Evolutionary conservation across 2,888 invertebrate genomes (phyloP), one percentile per base, ranked within the genome.

Genomic region (Rhopalosiphum nymphaeae): DNA sequence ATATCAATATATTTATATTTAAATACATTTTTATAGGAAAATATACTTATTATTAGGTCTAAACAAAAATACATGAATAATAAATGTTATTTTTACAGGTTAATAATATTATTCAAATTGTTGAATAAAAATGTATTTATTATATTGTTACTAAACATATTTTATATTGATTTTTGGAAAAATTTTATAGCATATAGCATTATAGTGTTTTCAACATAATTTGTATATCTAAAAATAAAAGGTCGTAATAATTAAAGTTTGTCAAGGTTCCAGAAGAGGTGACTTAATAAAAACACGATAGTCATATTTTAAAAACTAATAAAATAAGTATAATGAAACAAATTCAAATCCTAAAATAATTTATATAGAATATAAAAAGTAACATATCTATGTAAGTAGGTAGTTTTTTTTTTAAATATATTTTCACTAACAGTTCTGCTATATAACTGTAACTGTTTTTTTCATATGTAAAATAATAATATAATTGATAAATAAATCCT

Each of bases 151-250:
- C 0, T 36, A 21, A 36, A 36, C 36, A 78, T 78, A 78, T 78
- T 78, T 78, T 16, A 25, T 36, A 36, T 36, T 36, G 78, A 36
- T 78, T 36, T 78, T 78, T 78, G 21, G 78, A 42, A 78, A 78
- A 78, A 56, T 53, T 3, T 36, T n/a, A 26, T 89, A 44, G 16
- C 26, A 42, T 44, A 56, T 25, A 46, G 44, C 16, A 5, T 46
- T 46, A 26, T 29, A 10, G 13, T 89, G 9, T 44, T 29, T 89
- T 42, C 25, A 44, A 57, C 57, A 89, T 61, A 57, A 36, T 46
- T 56, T 56, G 16, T 25, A 56, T 10, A 16, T 85, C 42, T 91
- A 85, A 85, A 91, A 91, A 67, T 91, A 88, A 56, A 88, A 89
- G 44, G 44, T 44, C 57, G 21, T 44, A 61, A 26, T 26, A 56